A percentile compares a stretch with the other conserved stretches of the same genome.
phyloP scores from a whole-genome alignment of 2,888 invertebrate genomes.

The Proisotoma minuta region DNA sequence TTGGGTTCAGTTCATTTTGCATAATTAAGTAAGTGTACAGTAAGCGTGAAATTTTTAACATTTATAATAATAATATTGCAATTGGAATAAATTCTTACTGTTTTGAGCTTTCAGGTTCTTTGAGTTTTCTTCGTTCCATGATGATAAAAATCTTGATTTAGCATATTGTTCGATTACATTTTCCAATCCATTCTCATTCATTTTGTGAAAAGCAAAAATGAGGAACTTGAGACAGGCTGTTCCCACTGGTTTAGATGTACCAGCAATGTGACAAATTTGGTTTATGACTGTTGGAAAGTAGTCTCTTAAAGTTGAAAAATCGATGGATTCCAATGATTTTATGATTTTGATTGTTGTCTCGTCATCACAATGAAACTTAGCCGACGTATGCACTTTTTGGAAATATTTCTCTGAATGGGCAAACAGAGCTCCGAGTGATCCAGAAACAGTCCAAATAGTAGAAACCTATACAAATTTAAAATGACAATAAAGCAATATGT shows the following conservation, averaged over 20 bases:
- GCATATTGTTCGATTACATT: constrained; percentile 45
- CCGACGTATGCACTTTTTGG: constrained; percentile 27
- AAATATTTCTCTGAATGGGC: constrained; percentile 45
- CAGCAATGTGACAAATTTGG: constrained; percentile 41
- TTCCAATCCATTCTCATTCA: constrained; percentile 40
- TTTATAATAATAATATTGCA: neutral
- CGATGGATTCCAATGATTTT: constrained; percentile 42
- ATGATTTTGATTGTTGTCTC: constrained; percentile 44
- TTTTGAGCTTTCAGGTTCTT: constrained; percentile 1
- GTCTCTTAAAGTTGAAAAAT: constrained; percentile 42
- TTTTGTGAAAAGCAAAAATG: constrained; percentile 44
- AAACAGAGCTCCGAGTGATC: constrained; percentile 46
- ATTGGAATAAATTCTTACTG: constrained; percentile 12
- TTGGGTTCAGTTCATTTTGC: constrained; percentile 24
- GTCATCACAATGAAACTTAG: constrained; percentile 45
- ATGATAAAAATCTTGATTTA: constrained; percentile 37
- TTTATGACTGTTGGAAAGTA: constrained; percentile 47
- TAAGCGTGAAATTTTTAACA: no score
- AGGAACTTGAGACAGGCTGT: constrained; percentile 44
- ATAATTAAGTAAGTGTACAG: no score
- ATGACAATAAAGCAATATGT: neutral
- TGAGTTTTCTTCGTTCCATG: constrained; percentile 1
- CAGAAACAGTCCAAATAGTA: constrained; percentile 45
- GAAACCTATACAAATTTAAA: constrained; percentile 23
- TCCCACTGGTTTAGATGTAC: constrained; percentile 40